Base-by-base conservation (phyloP, 2,888 invertebrate genomes). In the Fabriciana adippe region DNA sequence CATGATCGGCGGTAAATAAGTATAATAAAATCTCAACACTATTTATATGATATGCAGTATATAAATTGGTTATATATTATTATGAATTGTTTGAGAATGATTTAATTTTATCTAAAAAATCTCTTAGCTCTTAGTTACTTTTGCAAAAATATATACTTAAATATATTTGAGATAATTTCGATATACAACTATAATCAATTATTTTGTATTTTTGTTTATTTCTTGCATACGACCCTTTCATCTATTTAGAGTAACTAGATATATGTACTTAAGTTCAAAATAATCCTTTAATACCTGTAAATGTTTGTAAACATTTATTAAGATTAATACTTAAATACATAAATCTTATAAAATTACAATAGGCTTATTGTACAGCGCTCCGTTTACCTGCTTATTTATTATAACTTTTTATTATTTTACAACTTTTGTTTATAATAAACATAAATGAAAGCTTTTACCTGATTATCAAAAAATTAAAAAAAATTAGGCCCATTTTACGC, bases 401-500 rank as follows among this genome's bases (percentile, higher is more conserved):
- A 51, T 3, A 14, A 35, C 1, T 35, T 51, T 51, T 61, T 41
- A 41, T 11, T 8, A 41, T 11, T 53, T 41, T 51, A 51, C 14
- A 35, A 35, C 1, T 35, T 51, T 51, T 61, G 35, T 61, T 61
- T 51, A 18, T 6, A 18, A 51, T 16, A 31, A 50, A 50, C 48
- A 15, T 48, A n/a, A 59, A 59, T 16, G 16, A 48, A 57, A 11
- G 13, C 26, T 21, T 55, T 51, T 51, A 57, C 3, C 18, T 18
- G 41, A 51, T 51, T 51, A 57, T 13, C 3, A 48, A 8, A 41
- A 50, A 26, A 41, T 66, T 66, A 26, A 48, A 64, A 54, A 45
- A 55, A 55, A 64, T 55, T 57, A 65, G 41, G 48, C 26, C 48
- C 59, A 55, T 56, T 68, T 66, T 67, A 79, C 80, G 79, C 76